Conservation (phyloP, 2,797 vertebrate genomes). For the Sus cebifrons region DNA sequence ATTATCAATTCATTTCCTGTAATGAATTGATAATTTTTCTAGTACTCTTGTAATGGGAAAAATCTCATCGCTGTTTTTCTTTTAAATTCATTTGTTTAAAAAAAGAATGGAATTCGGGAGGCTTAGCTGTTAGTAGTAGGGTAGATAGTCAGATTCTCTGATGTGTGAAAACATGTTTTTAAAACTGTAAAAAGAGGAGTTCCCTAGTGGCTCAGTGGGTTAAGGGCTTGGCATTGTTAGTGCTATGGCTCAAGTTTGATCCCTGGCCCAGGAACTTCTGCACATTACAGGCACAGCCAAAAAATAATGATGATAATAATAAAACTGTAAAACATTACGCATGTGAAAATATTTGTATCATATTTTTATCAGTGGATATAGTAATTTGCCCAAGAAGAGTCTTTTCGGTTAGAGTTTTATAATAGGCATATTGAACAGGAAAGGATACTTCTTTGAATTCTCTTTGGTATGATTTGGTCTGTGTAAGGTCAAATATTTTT, state of each 20-base stretch:
- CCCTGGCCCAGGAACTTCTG: no score
- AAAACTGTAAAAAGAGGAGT: background rate
- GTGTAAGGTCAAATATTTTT: conserved; percentile 23
- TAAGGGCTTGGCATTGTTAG: no score
- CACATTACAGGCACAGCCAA: no score
- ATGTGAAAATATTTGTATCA: background rate
- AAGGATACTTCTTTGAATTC: background rate
- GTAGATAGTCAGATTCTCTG: conserved; percentile 46
- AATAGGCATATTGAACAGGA: background rate
- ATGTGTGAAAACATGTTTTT: conserved; percentile 47
- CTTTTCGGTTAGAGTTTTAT: conserved; percentile 37
- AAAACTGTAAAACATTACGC: background rate
- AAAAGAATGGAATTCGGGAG: conserved; percentile 39
- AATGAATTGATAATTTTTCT: conserved; percentile 53
- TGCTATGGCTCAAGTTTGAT: no score
- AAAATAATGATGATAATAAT: no score
- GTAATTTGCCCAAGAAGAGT: conserved; percentile 26
- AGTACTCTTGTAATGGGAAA: conserved; percentile 15
- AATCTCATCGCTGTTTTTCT: conserved; percentile 21
- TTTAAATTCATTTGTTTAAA: conserved; percentile 59
- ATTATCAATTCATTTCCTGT: no score
- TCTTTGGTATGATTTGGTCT: conserved; percentile 35
- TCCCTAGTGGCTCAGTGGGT: no score
- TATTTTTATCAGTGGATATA: conserved; percentile 41
- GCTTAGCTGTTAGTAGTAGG: background rate